A percentile compares a stretch with the other conserved stretches of the same genome.
These are phyloP conservation scores for Cyclargus thomasi DNA, from an alignment of 1,140 invertebrate genomes.

Conservation along the genomic window DNA sequence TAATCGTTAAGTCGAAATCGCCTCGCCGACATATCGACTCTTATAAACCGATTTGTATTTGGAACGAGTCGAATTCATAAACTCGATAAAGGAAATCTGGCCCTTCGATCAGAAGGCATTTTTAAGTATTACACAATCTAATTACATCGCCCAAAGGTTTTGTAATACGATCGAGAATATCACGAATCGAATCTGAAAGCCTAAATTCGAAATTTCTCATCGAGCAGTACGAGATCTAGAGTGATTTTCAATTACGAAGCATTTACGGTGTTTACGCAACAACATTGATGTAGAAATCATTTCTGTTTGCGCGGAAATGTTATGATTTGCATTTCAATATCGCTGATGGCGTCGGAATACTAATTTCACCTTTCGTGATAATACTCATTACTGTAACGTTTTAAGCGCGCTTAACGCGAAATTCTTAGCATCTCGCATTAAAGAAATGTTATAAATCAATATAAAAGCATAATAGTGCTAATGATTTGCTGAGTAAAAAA, in stretches of 20 bases:
- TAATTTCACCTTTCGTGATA: constrained; percentile 17
- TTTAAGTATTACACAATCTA: constrained; percentile 13
- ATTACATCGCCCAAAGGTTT: constrained; percentile 7
- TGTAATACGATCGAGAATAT: background rate
- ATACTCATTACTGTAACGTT: background rate
- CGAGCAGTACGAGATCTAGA: constrained; percentile 21
- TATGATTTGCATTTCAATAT: constrained; percentile 42
- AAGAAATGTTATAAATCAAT: background rate
- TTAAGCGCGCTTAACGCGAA: background rate
- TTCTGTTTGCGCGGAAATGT: constrained; percentile 37
- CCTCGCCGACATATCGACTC: background rate
- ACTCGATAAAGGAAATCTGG: constrained; percentile 12
- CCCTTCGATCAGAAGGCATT: background rate
- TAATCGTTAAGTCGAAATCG: background rate
- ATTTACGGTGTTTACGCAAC: constrained; percentile 35
- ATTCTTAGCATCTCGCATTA: background rate
- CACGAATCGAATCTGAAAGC: background rate
- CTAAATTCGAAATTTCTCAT: constrained; percentile 4
- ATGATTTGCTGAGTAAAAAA: background rate
- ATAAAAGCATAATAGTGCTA: background rate
- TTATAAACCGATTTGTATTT: constrained; percentile 14
- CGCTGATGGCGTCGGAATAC: constrained; percentile 34
- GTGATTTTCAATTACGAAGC: constrained; percentile 34
- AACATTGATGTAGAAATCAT: constrained; percentile 33
- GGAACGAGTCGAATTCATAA: background rate